These are phyloP conservation scores for Periparus ater DNA, from an alignment of 2,797 vertebrate species.

Conservation along the genomic window DNA sequence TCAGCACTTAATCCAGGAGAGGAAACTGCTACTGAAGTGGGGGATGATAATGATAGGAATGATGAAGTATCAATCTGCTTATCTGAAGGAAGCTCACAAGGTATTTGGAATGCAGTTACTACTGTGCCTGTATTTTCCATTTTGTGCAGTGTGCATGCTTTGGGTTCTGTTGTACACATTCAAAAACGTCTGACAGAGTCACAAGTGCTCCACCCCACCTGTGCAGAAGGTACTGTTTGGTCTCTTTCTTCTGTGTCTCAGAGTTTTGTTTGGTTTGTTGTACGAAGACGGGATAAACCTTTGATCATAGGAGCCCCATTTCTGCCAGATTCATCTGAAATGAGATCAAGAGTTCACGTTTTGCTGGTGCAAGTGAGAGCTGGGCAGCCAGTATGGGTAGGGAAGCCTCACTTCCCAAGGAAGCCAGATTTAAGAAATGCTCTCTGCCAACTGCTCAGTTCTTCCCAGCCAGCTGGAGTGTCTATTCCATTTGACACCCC, in stretches of 20 bases:
- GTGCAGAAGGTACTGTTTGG: neutral
- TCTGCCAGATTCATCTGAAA: neutral
- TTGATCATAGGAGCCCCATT: neutral
- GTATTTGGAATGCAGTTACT: slow-evolving; percentile 68
- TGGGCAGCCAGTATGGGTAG: neutral
- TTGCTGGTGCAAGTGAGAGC: neutral
- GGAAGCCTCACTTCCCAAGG: neutral
- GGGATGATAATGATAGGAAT: slow-evolving; percentile 88
- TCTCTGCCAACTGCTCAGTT: neutral
- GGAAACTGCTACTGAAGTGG: slow-evolving; percentile 81
- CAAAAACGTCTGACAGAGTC: neutral
- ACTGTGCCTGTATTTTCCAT: slow-evolving; percentile 29
- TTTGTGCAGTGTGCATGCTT: slow-evolving; percentile 60
- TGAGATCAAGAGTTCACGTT: neutral
- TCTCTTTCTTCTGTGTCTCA: neutral
- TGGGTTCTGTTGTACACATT: slow-evolving; percentile 33
- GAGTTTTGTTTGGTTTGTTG: neutral
- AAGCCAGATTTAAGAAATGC: neutral
- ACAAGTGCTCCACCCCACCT: neutral
- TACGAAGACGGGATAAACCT: neutral
- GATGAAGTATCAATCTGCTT: slow-evolving; percentile 88
- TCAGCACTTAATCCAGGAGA: slow-evolving; percentile 83
- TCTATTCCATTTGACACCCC: neutral
- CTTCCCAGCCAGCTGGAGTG: neutral
- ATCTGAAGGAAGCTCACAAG: slow-evolving; percentile 90